Conservation (phyloP, 2,888 invertebrate species). For the Elegia similella region DNA sequence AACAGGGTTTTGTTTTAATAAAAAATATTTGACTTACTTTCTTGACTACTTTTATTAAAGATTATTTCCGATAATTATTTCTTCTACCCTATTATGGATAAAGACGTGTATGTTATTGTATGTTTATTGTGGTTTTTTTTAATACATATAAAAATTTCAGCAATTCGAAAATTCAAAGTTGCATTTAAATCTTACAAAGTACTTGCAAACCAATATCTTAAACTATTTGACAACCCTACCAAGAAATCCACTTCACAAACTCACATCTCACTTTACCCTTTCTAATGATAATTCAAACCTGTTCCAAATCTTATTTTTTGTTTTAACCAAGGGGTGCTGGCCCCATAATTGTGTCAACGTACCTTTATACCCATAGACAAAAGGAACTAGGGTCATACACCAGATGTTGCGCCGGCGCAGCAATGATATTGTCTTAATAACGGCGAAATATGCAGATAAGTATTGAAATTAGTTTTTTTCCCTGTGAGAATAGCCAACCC, state of each 20-base stretch:
- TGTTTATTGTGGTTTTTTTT: too few relatives aligned
- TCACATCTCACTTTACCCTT: slow-evolving; percentile 76
- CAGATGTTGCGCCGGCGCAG: slow-evolving; percentile 58
- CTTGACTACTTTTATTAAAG: too few relatives aligned
- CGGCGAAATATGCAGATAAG: slow-evolving; percentile 64
- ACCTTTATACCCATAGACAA: slow-evolving; percentile 65
- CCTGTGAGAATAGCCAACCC: slow-evolving; percentile 71
- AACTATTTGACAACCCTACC: slow-evolving; percentile 48
- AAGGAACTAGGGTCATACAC: slow-evolving; percentile 49
- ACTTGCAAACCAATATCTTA: background rate
- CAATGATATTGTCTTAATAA: slow-evolving; percentile 69
- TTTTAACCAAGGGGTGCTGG: slow-evolving; percentile 61
- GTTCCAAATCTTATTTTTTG: slow-evolving; percentile 75
- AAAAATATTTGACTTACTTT: too few relatives aligned
- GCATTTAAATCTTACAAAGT: background rate
- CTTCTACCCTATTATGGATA: too few relatives aligned
- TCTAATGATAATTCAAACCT: slow-evolving; percentile 77
- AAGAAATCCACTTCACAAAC: slow-evolving; percentile 54
- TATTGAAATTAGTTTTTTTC: slow-evolving; percentile 71
- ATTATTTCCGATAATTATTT: too few relatives aligned
- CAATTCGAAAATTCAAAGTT: background rate
- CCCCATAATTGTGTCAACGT: slow-evolving; percentile 75
- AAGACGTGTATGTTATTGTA: too few relatives aligned
- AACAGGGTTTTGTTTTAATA: too few relatives aligned
- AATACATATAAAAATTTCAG: too few relatives aligned